Evolutionary conservation across 2,888 invertebrate genomes (phyloP), one percentile per base, ranked within the genome.

Genomic region (Ochropleura plecta): DNA sequence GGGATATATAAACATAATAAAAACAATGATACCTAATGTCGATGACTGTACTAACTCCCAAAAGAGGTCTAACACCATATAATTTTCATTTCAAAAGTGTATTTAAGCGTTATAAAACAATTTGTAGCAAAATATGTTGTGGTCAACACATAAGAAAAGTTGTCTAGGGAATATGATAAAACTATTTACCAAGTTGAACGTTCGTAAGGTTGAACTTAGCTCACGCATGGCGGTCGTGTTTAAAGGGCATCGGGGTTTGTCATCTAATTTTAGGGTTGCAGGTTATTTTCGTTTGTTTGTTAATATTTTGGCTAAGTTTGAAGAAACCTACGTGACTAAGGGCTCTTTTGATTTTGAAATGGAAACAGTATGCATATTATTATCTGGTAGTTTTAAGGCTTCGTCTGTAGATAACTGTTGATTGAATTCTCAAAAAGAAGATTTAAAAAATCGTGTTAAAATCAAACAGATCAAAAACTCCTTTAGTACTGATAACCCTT

Each of bases 51-150:
- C 18, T 6, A 64, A 55, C 20, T 69, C 76, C 81, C 80, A 57
- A 40, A 48, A 3, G 40, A 14, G 46, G 0, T 4, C 49, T 8
- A 18, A 42, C n/a, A 60, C 20, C 40, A 69, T 18, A 64, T n/a
- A 64, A 49, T 66, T 57, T 73, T 67, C 60, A 76, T 81, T 70
- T 51, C 53, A 60, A 77, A 81, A 80, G 68, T 80, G 72, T 73
- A 68, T 82, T 73, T 73, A 73, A 69, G 73, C 73, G 68, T 73
- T 81, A 81, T 68, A 65, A 82, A 81, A 78, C 71, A 81, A 82
- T 82, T 82, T 66, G 48, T 48, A 62, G 60, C 48, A 1, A 49
- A 78, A 82, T 70, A 70, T 65, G 73, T 78, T 60, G 78, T 71
- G 70, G 65, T 62, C 42, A 48, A 49, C 51, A 44, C 40, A n/a